Evolutionary conservation across 2,888 invertebrate species (phyloP).

Genomic region (Acronicta psi): DNA sequence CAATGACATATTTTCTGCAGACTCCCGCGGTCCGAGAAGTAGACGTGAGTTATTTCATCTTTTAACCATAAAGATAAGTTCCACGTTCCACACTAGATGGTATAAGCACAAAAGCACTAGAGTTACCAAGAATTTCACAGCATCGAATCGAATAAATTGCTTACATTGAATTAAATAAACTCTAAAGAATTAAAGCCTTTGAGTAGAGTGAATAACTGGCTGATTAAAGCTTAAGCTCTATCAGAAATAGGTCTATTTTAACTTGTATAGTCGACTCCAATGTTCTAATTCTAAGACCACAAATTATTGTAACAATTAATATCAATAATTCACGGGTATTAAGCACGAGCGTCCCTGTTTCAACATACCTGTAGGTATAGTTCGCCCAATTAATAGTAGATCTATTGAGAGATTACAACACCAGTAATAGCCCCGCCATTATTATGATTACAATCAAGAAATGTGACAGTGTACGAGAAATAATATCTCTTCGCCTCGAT

Average conservation of each 20-base stretch:
- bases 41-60: constrained; percentile 51
- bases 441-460: constrained; percentile 53
- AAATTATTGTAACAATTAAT: constrained; percentile 46
- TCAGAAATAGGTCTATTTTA: background rate
- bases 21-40: constrained; percentile 36
- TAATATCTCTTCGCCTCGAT: constrained; percentile 13
- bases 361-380: constrained; percentile 47
- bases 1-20: constrained; percentile 45
- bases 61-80: constrained; percentile 51
- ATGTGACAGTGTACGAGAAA: constrained; percentile 38
- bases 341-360: constrained; percentile 32
- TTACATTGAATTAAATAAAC: background rate
- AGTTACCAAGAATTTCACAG: constrained; percentile 31
- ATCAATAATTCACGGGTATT: constrained; percentile 39
- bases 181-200: constrained; percentile 5
- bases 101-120: constrained; percentile 27
- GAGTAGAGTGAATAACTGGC: background rate
- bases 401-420: constrained; percentile 50
- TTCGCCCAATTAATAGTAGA: constrained; percentile 46
- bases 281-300: constrained; percentile 18
- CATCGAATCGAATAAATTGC: constrained; percentile 22
- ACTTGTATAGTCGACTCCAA: background rate
- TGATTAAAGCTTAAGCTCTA: background rate
- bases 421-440: constrained; percentile 50
- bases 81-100: constrained; percentile 7